These are phyloP conservation scores for Hypolimnas misippus DNA, from an alignment of 2,888 invertebrate species.

Conservation along the genomic window DNA sequence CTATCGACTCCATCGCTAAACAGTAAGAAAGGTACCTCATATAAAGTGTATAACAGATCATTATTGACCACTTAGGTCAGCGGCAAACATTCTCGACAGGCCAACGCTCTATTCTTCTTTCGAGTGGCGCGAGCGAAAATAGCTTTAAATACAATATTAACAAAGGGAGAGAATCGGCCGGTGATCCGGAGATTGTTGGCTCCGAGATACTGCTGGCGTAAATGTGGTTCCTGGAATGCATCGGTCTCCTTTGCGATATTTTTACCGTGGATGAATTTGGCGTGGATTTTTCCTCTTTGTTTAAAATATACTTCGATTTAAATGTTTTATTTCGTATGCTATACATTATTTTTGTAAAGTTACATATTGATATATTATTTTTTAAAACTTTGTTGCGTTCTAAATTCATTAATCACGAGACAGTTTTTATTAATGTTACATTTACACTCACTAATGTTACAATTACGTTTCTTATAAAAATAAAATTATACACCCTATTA, in stretches of 20 bases:
- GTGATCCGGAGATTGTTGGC: constrained; percentile 45
- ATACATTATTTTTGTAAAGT: neutral
- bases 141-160: constrained; percentile 46
- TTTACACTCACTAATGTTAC: too few relatives aligned
- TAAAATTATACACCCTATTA: too few relatives aligned
- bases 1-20: constrained; percentile 56
- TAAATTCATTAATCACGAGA: too few relatives aligned
- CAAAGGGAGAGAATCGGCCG: constrained; percentile 58
- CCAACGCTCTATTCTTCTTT: constrained; percentile 70
- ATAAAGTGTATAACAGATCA: constrained; percentile 77
- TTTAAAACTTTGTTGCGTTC: too few relatives aligned
- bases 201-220: constrained; percentile 65
- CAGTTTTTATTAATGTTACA: too few relatives aligned
- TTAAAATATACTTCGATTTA: constrained; percentile 11
- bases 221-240: constrained; percentile 80
- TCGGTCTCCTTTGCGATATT: constrained; percentile 77
- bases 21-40: constrained; percentile 65
- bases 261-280: constrained; percentile 66
- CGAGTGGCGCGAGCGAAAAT: constrained; percentile 52
- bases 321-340: neutral
- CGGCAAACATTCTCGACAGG: constrained; percentile 80
- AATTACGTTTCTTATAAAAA: too few relatives aligned
- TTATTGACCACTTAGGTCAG: constrained; percentile 81
- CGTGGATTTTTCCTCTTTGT: constrained; percentile 56
- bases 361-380: too few relatives aligned